Percentiles rank a stretch among this genome's conserved stretches.
These are phyloP conservation scores for Sebastes minor DNA, from an alignment of 2,797 vertebrate genomes.

Conservation along the genomic window DNA sequence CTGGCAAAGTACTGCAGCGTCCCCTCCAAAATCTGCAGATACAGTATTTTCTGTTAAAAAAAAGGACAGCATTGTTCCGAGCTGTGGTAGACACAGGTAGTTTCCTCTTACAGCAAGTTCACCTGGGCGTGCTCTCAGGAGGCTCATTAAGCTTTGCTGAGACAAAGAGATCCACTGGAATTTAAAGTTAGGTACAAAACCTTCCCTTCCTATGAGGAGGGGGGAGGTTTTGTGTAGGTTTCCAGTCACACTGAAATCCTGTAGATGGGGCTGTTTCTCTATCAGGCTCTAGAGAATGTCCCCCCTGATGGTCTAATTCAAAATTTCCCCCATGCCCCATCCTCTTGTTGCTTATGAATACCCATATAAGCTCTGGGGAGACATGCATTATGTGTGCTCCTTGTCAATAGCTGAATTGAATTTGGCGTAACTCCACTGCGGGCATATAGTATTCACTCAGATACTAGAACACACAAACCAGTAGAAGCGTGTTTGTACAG, in stretches of 20 bases:
- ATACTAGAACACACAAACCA: slow-evolving; percentile 4
- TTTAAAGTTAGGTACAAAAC: slow-evolving; percentile 48
- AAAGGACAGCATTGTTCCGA: slow-evolving; percentile 55
- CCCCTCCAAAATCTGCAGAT: slow-evolving; percentile 65
- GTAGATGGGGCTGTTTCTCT: slow-evolving; percentile 78
- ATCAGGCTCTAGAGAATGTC: slow-evolving; percentile 4
- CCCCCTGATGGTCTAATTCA: slow-evolving; percentile 2
- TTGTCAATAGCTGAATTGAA: slow-evolving; percentile 50
- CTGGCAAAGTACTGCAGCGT: slow-evolving; percentile 53
- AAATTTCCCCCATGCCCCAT: slow-evolving; percentile 15
- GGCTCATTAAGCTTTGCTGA: slow-evolving; percentile 71
- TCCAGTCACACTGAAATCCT: slow-evolving; percentile 35
- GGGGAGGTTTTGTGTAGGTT: background rate
- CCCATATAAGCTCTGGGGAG: slow-evolving; percentile 17
- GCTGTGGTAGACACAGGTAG: slow-evolving; percentile 57
- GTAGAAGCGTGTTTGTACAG: slow-evolving; percentile 16
- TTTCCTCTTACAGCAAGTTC: slow-evolving; percentile 67
- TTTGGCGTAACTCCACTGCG: slow-evolving; percentile 37
- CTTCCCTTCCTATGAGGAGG: background rate
- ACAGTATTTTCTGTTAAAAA: slow-evolving; percentile 50
- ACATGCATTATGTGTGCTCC: slow-evolving; percentile 21
- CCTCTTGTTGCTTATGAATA: slow-evolving; percentile 52
- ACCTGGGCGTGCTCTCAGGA: slow-evolving; percentile 59
- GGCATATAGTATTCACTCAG: background rate
- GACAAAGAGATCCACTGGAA: slow-evolving; percentile 59